Conservation (phyloP, 2,888 invertebrate genomes). For the Dione juno region DNA sequence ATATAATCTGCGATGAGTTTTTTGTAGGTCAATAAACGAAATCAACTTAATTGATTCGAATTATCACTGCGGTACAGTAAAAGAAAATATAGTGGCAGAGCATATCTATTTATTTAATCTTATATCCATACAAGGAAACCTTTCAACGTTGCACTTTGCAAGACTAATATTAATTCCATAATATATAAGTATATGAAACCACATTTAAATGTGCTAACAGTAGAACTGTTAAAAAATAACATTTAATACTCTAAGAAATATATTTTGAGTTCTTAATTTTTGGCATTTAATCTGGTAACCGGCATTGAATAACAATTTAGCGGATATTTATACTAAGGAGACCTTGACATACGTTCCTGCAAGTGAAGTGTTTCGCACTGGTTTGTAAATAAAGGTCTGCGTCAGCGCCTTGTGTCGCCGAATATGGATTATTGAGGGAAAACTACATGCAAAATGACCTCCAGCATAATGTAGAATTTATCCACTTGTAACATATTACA, state of each 20-base stretch:
- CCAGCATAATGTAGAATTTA: conserved; percentile 33
- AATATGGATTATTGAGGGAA: conserved; percentile 51
- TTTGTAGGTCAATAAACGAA: background rate
- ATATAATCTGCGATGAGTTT: conserved; percentile 12
- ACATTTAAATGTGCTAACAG: background rate
- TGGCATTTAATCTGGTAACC: background rate
- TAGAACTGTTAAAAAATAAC: background rate
- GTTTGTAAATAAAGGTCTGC: conserved; percentile 42
- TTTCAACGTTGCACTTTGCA: background rate
- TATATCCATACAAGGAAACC: background rate
- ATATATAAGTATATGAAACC: background rate
- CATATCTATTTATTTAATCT: background rate
- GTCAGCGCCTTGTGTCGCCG: conserved; percentile 48
- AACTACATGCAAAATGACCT: conserved; percentile 33
- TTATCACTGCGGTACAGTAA: background rate
- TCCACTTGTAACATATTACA: conserved; percentile 17
- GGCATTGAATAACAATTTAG: conserved; percentile 4
- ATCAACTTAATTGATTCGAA: background rate
- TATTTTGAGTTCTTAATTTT: background rate
- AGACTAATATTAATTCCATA: background rate
- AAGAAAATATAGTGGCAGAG: background rate
- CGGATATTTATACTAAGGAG: conserved; percentile 33
- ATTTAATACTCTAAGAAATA: background rate
- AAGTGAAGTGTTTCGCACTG: conserved; percentile 32
- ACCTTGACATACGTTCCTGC: conserved; percentile 42